These are phyloP conservation scores for Muscina levida DNA, from an alignment of 2,888 invertebrate species.

Conservation along the genomic window DNA sequence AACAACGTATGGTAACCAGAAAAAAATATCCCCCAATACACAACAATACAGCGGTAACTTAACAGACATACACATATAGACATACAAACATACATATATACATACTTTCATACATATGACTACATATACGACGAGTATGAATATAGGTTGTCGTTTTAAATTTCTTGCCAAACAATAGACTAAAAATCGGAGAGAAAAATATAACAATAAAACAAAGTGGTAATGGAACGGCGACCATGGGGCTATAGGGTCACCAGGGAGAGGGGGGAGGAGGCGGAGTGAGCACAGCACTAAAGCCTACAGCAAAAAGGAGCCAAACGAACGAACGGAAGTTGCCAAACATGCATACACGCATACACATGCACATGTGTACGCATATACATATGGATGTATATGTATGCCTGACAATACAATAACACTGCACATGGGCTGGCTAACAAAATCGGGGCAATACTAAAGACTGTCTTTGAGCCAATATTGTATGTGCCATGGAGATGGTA, in stretches of 20 bases:
- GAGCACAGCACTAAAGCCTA: background rate
- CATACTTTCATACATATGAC: constrained; percentile 7
- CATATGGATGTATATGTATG: background rate
- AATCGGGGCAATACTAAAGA: constrained; percentile 12
- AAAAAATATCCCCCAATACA: constrained; percentile 39
- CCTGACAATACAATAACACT: no score
- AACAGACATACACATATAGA: constrained; percentile 16
- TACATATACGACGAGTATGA: no score
- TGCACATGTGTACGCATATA: background rate
- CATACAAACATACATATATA: constrained; percentile 21
- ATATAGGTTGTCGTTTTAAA: constrained; percentile 5
- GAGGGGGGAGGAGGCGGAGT: background rate
- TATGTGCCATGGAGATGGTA: constrained; percentile 1
- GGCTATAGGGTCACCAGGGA: background rate
- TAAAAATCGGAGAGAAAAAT: constrained; percentile 37
- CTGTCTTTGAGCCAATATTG: constrained; percentile 5
- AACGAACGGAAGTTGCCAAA: constrained; percentile 52
- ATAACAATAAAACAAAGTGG: constrained; percentile 29
- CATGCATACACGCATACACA: background rate
- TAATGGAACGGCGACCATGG: background rate
- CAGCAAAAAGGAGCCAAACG: constrained; percentile 26
- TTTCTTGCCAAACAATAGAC: constrained; percentile 42
- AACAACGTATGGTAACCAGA: constrained; percentile 49
- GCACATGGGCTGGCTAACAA: no score
- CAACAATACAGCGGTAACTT: constrained; percentile 18